A percentile compares a stretch with the other conserved stretches of the same genome.
Evolutionary conservation across 1,140 invertebrate genomes (phyloP).

Genomic region (Caenorhabditis latens): DNA sequence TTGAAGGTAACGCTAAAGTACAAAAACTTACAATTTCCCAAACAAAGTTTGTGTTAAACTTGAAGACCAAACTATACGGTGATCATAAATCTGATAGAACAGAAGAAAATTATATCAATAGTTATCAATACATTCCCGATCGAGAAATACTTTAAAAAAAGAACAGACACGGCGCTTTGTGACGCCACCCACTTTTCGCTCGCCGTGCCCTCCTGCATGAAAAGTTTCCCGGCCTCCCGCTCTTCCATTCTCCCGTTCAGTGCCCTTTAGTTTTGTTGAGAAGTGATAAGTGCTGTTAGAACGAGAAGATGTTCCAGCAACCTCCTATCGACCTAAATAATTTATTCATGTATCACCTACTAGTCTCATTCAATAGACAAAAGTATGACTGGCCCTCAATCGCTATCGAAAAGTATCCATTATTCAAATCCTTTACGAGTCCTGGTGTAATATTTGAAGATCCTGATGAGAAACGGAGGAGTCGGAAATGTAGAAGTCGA

Average conservation of each 20-base stretch:
- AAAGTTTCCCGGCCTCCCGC: slow-evolving; percentile 40
- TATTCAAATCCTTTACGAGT: background rate
- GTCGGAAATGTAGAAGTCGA: background rate
- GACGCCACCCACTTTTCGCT: slow-evolving; percentile 53
- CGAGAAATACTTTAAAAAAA: background rate
- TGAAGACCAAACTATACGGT: background rate
- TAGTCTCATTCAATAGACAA: slow-evolving; percentile 8
- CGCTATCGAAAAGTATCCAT: no score
- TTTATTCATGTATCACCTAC: slow-evolving; percentile 4
- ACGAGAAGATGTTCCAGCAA: slow-evolving; percentile 12
- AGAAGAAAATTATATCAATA: background rate
- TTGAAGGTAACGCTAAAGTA: no score
- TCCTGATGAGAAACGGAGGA: background rate
- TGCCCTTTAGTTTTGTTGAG: slow-evolving; percentile 21
- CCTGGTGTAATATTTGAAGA: background rate
- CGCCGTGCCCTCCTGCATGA: slow-evolving; percentile 46
- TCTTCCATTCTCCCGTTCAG: slow-evolving; percentile 9
- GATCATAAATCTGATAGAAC: background rate
- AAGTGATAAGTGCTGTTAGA: background rate
- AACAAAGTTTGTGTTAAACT: no score
- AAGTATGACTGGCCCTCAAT: background rate
- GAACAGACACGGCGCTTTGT: background rate
- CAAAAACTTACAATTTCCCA: no score
- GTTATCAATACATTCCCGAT: background rate
- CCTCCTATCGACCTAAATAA: background rate